Base-by-base conservation (phyloP, 2,888 invertebrate species). In the Acrocera orbiculus region DNA sequence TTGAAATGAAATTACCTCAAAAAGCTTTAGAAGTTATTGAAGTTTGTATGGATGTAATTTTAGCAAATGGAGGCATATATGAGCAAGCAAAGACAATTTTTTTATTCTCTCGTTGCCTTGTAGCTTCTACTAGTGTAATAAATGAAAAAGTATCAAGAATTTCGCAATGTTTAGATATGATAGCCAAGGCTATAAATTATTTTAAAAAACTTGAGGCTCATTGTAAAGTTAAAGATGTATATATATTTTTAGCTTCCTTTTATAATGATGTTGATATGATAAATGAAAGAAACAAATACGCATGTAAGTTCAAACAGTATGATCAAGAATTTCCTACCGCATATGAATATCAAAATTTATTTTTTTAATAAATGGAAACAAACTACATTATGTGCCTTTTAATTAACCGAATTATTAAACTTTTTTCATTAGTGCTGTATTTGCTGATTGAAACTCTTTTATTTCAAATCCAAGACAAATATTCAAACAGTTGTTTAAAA, bases 21-120 rank as follows among this genome's bases (percentile, higher is more conserved):
- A 82, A 83, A 53, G 83, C 86, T 0, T 56, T 82, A 35, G 63
- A 66, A 40, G 62, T 81, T 9, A 66, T 81, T 1, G 73, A 78
- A 42, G 67, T 72, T 54, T 70, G 76, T 35, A 65, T 83, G 47
- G 69, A 77, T 6, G 66, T 67, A 19, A 67, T 86, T 30, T 67
- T 86, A 53, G 73, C 82, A 1, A 81, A 87, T 50, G 87, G 87
- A 2, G 78, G 80, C 11, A 65, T 73, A 15, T 82, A 76, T 46
- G 87, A 90, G 53, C 71, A 76, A 48, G 86, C 78, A 2, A 71
- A 81, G 59, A 76, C 73, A 0, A 54, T 76, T 48, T 66, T 85
- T 37, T 61, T 85, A 10, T 79, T 81, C 47, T 76, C 78, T 0
- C 81, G 81, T 49, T 86, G 85, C 53, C 62, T 77, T 16, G 66